Evolutionary conservation across 2,113 vertebrate genomes (phyloP).

Genomic region (Pomatorhinus ruficollis): DNA sequence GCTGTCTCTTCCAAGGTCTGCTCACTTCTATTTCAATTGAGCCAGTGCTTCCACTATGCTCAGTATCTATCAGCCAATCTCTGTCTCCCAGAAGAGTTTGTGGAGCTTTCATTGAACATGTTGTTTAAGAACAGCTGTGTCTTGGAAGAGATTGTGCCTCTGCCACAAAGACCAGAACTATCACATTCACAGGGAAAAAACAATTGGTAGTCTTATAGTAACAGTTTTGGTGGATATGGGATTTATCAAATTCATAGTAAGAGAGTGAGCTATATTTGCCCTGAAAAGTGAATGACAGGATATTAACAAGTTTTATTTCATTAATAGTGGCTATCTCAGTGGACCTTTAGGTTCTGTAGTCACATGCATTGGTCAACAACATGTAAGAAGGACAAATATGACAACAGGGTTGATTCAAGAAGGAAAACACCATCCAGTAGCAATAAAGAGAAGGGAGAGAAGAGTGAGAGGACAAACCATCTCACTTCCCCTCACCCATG

Average conservation of each 20-base stretch:
- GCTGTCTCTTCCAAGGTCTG: not conserved
- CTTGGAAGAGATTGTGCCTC: not conserved
- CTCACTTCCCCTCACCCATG: not conserved
- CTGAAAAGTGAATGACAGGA: not conserved
- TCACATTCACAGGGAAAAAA: not conserved
- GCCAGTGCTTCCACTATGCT: not conserved
- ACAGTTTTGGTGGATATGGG: not conserved
- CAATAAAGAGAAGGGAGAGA: not conserved
- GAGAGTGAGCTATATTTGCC: not conserved
- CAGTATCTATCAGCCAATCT: not conserved
- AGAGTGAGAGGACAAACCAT: accelerated
- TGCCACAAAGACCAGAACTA: not conserved
- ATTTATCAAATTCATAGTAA: not conserved
- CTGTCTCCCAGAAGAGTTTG: not conserved
- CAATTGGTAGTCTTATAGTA: not conserved
- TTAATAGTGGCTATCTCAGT: not conserved
- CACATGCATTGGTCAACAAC: not conserved
- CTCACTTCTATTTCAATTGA: not conserved
- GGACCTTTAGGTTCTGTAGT: not conserved
- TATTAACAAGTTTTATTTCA: not conserved
- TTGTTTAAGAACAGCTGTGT: not conserved
- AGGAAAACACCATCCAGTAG: not conserved
- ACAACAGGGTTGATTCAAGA: not conserved
- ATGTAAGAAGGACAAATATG: not conserved
- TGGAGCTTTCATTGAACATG: not conserved